phyloP scores from a whole-genome alignment of 2,113 vertebrate species.

The Herpetotheres cachinnans region DNA sequence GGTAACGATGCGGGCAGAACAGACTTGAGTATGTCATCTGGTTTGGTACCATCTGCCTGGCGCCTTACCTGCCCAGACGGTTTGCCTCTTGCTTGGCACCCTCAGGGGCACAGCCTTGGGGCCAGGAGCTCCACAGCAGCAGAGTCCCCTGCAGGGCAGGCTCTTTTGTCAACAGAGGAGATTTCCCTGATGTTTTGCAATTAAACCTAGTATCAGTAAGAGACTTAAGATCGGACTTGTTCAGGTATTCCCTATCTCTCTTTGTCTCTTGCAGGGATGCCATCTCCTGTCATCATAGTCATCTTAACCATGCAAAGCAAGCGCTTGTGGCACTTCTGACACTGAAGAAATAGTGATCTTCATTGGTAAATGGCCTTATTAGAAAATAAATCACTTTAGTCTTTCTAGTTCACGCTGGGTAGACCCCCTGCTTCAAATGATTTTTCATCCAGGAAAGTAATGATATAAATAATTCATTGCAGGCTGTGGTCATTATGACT shows the following conservation, averaged over 20 bases:
- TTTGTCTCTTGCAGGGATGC: not conserved
- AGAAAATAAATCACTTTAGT: not conserved
- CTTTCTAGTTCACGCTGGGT: not conserved
- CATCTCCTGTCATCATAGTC: not conserved
- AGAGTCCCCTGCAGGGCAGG: not conserved
- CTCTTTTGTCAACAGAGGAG: not conserved
- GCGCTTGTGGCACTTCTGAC: not conserved
- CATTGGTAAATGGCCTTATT: not conserved
- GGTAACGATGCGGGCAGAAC: not conserved
- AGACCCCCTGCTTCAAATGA: not conserved
- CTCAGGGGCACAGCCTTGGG: not conserved
- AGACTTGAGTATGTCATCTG: rapidly evolving
- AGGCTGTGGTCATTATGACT: not conserved
- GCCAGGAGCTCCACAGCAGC: not conserved
- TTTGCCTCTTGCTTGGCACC: not conserved
- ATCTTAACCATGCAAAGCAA: not conserved
- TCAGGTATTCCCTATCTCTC: not conserved
- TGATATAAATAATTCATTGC: not conserved
- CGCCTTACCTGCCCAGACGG: not conserved
- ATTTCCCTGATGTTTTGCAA: not conserved
- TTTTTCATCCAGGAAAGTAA: not conserved
- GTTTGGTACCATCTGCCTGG: not conserved
- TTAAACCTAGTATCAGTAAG: not conserved
- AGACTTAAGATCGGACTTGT: not conserved
- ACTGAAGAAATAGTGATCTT: not conserved